Conservation (phyloP, 2,113 vertebrate genomes). For the Pseudolaguvia tuberculata region DNA sequence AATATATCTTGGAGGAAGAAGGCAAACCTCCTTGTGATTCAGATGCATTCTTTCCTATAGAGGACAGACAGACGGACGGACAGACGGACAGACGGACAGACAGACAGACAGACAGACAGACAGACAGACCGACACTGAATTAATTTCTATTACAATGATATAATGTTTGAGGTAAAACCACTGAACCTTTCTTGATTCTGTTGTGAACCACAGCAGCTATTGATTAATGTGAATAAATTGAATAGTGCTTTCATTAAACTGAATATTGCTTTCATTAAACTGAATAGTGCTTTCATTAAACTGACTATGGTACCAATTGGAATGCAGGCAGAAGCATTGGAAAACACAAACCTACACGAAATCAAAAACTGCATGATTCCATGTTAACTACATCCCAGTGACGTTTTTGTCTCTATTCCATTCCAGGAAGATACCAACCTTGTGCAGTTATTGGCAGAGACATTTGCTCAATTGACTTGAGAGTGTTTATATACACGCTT, state of each 20-base stretch:
- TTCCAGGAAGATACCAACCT: background rate
- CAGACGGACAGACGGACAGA: too few relatives aligned
- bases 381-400: background rate
- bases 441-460: background rate
- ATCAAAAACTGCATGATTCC: background rate
- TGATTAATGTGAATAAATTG: too few relatives aligned
- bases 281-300: constrained; percentile 15
- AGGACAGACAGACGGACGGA: too few relatives aligned
- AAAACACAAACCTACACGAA: background rate
- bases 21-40: constrained; percentile 1
- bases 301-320: constrained; percentile 2
- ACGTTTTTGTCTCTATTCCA: background rate
- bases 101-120: too few relatives aligned
- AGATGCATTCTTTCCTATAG: constrained; percentile 32
- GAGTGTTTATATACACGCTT: background rate
- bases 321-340: background rate
- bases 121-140: background rate
- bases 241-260: too few relatives aligned
- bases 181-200: constrained; percentile 7
- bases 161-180: background rate
- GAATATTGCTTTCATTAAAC: too few relatives aligned
- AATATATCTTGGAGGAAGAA: background rate
- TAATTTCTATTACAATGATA: background rate
- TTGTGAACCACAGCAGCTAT: constrained; percentile 9
- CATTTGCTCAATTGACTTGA: too few relatives aligned